Evolutionary conservation across 2,113 vertebrate genomes (phyloP), one percentile per base, ranked within the genome.

Genomic region (Crotophaga sulcirostris): DNA sequence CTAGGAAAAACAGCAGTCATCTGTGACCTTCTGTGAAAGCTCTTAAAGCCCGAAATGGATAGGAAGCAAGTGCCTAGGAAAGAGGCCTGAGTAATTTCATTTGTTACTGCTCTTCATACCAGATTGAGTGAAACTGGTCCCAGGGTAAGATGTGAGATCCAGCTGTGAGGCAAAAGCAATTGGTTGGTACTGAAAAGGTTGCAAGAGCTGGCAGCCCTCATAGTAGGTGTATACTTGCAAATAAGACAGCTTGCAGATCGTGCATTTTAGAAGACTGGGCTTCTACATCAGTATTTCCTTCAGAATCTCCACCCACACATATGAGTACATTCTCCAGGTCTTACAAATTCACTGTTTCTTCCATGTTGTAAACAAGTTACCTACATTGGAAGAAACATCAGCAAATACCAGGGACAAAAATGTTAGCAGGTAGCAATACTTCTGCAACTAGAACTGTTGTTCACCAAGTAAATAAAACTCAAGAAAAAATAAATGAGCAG

Each of bases 331-430:
- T 67, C 34, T 55, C 29, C 31, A 70, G 9, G 34, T 38, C 31
- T 51, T 45, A 25, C 2, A 72, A 66, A 74, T 25, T 6, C 28
- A 45, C 15, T 11, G 3, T 54, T 89, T 78, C 34, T 74, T 92
- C n/a, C 20, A 9, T 11, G 31, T 26, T 0, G 0, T 26, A 51
- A 17, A 28, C 20, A 63, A 72, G 33, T 21, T 64, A 87, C 17
- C 15, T 12, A 74, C 19, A 54, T 3, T 10, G 13, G 16, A 73
- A 63, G 26, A 76, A 67, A 33, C 17, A 80, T 2, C 52, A 82
- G 13, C 16, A 49, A 8, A 28, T 62, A 60, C n/a, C 73, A 87
- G 31, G 25, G 15, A 52, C 9, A 7, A 58, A 85, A 73, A 69
- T 1, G 5, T 29, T 58, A 62, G 31, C 55, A 69, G 21, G n/a